Percentiles rank a stretch among this genome's conserved stretches.
phyloP scores from a whole-genome alignment of 1,140 invertebrate species.

The Phymastichus coffea region DNA sequence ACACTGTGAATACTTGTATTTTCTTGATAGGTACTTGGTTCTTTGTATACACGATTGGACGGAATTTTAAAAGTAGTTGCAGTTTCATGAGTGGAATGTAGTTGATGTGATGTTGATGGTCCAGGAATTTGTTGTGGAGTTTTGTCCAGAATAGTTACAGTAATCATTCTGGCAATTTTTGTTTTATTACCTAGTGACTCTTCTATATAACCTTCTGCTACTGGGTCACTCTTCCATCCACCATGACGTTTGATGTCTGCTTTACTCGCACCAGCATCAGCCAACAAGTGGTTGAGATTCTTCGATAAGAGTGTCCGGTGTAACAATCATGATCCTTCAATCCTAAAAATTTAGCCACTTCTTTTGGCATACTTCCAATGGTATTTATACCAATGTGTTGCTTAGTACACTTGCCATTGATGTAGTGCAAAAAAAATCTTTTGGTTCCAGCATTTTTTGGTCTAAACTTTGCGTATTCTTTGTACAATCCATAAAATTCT shows the following conservation, averaged over 20 bases:
- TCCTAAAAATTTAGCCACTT: constrained; percentile 25
- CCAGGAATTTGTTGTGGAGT: too few relatives aligned
- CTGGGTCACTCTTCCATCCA: not conserved
- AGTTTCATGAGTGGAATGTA: too few relatives aligned
- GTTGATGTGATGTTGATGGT: too few relatives aligned
- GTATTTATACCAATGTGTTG: constrained; percentile 31
- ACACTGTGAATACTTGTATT: too few relatives aligned
- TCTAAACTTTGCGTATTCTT: constrained; percentile 1
- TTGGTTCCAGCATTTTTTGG: not conserved
- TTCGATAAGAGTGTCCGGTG: constrained; percentile 22
- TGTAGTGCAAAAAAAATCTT: constrained; percentile 21
- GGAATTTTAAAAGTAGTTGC: too few relatives aligned
- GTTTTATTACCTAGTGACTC: not conserved
- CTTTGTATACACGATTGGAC: too few relatives aligned
- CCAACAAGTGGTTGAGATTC: not conserved
- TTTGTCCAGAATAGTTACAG: too few relatives aligned
- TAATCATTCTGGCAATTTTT: not conserved
- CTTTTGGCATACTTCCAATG: constrained; percentile 22
- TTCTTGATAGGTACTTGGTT: too few relatives aligned
- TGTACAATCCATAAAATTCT: not conserved
- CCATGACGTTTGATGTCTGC: not conserved
- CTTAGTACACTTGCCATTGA: constrained; percentile 25
- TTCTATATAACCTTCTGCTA: not conserved
- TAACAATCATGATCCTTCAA: constrained; percentile 23
- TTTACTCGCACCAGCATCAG: not conserved